phyloP scores from a whole-genome alignment of 2,888 invertebrate species.

The Eumerus sabulonum region DNA sequence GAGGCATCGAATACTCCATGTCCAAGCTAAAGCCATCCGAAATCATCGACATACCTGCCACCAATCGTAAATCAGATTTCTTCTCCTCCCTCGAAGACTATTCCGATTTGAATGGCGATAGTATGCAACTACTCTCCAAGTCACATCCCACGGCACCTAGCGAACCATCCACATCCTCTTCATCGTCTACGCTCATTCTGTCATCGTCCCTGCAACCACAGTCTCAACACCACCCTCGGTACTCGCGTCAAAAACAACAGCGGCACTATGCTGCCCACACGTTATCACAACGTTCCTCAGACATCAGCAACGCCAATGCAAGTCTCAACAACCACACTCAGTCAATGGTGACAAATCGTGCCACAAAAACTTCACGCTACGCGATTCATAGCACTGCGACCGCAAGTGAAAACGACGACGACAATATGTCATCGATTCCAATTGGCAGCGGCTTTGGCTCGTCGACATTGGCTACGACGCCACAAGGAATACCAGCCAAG shows the following conservation, averaged over 20 bases:
- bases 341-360: constrained; percentile 33
- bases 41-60: constrained; percentile 33
- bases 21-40: constrained; percentile 48
- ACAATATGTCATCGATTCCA: constrained; percentile 51
- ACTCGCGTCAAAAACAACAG: constrained; percentile 67
- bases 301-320: constrained; percentile 26
- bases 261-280: constrained; percentile 31
- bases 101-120: constrained; percentile 40
- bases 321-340: constrained; percentile 36
- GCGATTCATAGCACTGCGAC: constrained; percentile 25
- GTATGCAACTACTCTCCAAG: constrained; percentile 60
- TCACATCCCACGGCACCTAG: constrained; percentile 43
- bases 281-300: constrained; percentile 44
- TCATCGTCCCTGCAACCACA: constrained; percentile 42
- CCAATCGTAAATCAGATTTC: constrained; percentile 24
- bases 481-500: constrained; percentile 53
- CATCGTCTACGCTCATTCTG: constrained; percentile 23
- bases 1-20: constrained; percentile 61
- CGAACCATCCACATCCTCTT: constrained; percentile 20
- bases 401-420: constrained; percentile 50
- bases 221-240: constrained; percentile 32
- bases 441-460: constrained; percentile 42
- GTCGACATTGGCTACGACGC: constrained; percentile 50
- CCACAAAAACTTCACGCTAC: constrained; percentile 43
- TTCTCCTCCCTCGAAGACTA: constrained; percentile 32